Percentiles rank a stretch among this genome's conserved stretches.
These are phyloP conservation scores for Latrodectus elegans DNA, from an alignment of 2,888 invertebrate species.

Conservation along the genomic window DNA sequence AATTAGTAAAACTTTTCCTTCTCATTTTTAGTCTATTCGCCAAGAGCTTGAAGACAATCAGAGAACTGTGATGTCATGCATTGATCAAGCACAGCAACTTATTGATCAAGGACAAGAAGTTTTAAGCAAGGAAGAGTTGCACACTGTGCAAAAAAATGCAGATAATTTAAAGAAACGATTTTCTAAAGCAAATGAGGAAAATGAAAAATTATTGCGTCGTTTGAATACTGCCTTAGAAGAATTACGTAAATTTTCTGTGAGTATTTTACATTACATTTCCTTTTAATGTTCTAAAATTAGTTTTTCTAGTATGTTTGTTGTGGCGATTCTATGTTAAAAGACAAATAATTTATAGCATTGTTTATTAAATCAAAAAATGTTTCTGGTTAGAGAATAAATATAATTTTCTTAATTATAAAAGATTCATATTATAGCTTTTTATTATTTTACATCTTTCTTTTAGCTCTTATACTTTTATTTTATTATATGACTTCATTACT, in stretches of 20 bases:
- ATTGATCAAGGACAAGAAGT: slow-evolving; percentile 92
- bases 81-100: slow-evolving; percentile 92
- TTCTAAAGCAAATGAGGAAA: slow-evolving; percentile 87
- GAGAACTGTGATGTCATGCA: slow-evolving; percentile 87
- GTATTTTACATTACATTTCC: slow-evolving; percentile 1
- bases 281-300: not conserved
- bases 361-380: too few relatives aligned
- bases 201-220: slow-evolving; percentile 85
- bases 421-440: too few relatives aligned
- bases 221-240: slow-evolving; percentile 89
- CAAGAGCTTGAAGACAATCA: slow-evolving; percentile 91
- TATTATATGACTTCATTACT: too few relatives aligned
- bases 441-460: too few relatives aligned
- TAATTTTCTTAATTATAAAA: too few relatives aligned
- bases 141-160: slow-evolving; percentile 89
- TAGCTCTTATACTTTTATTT: too few relatives aligned
- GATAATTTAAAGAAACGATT: slow-evolving; percentile 87
- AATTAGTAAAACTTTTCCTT: not conserved
- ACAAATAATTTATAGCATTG: too few relatives aligned
- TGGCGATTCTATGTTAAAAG: too few relatives aligned
- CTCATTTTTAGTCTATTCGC: slow-evolving; percentile 83
- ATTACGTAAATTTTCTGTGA: slow-evolving; percentile 83
- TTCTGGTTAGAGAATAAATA: too few relatives aligned
- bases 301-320: not conserved
- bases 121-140: slow-evolving; percentile 92